phyloP scores from a whole-genome alignment of 2,888 invertebrate genomes.

The Agriopis leucophaearia region DNA sequence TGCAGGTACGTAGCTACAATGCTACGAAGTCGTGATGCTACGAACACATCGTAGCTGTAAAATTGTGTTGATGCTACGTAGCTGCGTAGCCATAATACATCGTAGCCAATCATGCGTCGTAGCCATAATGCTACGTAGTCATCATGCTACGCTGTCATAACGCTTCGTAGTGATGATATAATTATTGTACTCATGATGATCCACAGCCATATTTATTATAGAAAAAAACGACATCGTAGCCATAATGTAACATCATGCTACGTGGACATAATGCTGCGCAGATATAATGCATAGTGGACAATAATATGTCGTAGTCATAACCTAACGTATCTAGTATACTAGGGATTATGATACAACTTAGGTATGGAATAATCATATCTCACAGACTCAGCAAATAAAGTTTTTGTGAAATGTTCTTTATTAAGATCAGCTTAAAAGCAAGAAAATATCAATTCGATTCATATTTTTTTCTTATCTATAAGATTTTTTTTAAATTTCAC shows the following conservation, averaged over 20 bases:
- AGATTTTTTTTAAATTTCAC: too few relatives aligned
- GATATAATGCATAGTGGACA: not conserved
- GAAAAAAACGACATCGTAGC: too few relatives aligned
- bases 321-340: not conserved
- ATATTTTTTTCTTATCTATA: too few relatives aligned
- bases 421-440: too few relatives aligned
- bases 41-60: not conserved
- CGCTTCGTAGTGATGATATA: not conserved
- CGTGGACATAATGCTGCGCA: not conserved
- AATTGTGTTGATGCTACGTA: not conserved
- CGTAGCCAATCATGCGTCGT: not conserved
- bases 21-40: not conserved
- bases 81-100: not conserved
- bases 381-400: too few relatives aligned
- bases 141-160: not conserved
- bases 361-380: too few relatives aligned
- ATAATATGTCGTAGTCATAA: not conserved
- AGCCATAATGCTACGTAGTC: conserved; percentile 2
- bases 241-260: not conserved
- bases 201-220: too few relatives aligned
- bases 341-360: not conserved
- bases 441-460: too few relatives aligned
- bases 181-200: not conserved
- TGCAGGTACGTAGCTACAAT: not conserved
- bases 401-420: too few relatives aligned